phyloP scores from a whole-genome alignment of 2,113 vertebrate species.

The Gallinago undulata region DNA sequence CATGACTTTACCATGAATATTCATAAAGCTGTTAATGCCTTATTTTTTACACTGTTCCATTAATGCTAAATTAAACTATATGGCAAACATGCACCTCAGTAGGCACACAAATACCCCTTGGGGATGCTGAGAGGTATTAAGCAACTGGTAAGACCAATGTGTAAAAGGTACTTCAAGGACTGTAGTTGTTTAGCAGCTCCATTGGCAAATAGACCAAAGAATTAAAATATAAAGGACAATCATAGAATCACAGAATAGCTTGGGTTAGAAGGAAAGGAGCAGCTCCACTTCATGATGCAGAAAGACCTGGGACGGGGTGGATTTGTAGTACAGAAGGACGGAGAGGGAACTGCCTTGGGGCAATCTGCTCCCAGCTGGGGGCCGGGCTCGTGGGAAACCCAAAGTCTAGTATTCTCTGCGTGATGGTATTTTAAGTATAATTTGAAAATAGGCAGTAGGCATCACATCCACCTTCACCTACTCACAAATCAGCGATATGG shows the following conservation, averaged over 20 bases:
- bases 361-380: neutral
- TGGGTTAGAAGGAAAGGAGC: neutral
- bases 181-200: neutral
- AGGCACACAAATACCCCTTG: neutral
- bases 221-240: neutral
- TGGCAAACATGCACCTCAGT: neutral
- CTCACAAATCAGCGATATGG: neutral
- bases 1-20: neutral
- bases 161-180: neutral
- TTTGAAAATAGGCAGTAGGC: neutral
- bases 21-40: neutral
- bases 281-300: neutral
- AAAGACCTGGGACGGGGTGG: neutral
- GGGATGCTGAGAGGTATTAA: neutral
- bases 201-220: neutral
- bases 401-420: neutral
- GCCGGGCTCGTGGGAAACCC: neutral
- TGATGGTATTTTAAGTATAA: neutral
- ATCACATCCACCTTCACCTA: neutral
- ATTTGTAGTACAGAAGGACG: rapidly evolving
- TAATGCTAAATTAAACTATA: neutral
- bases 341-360: neutral
- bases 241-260: neutral
- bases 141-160: neutral
- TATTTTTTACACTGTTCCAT: neutral